phyloP scores from a whole-genome alignment of 2,113 vertebrate genomes.

The Hippoglossus stenolepis region DNA sequence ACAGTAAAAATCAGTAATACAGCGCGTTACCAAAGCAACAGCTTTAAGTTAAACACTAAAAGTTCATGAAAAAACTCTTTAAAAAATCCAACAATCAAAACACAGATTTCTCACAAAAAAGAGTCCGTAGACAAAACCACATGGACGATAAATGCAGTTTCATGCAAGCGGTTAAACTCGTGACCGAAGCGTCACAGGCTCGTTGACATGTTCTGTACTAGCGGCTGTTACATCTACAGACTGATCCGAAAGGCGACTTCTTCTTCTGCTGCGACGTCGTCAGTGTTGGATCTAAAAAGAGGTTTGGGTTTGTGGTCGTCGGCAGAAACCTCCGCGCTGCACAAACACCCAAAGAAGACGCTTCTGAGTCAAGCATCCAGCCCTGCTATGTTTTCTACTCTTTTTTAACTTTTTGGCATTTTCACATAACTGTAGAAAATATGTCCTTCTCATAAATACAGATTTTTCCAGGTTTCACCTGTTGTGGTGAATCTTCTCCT shows the following conservation, averaged over 20 bases:
- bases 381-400: neutral
- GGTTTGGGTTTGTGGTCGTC: slow-evolving; percentile 39
- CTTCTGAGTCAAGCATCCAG: neutral
- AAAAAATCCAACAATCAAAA: slow-evolving; percentile 24
- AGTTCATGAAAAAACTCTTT: slow-evolving; percentile 7
- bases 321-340: slow-evolving; percentile 34
- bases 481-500: neutral
- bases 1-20: slow-evolving; percentile 6
- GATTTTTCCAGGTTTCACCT: neutral
- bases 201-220: slow-evolving; percentile 76
- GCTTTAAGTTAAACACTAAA: neutral
- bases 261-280: slow-evolving; percentile 2
- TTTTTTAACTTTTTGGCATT: slow-evolving; percentile 56
- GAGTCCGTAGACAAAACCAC: neutral
- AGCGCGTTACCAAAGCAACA: slow-evolving; percentile 12
- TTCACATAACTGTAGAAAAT: slow-evolving; percentile 42
- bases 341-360: slow-evolving; percentile 7
- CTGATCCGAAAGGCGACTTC: neutral
- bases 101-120: slow-evolving; percentile 19
- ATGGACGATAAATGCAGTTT: slow-evolving; percentile 23
- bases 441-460: slow-evolving; percentile 38
- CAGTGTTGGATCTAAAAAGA: slow-evolving; percentile 29
- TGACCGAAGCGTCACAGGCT: slow-evolving; percentile 13
- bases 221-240: slow-evolving; percentile 50
- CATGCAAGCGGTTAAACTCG: slow-evolving; percentile 48